These are phyloP conservation scores for Rhabdomys dilectus DNA, from an alignment of 2,113 vertebrate genomes.

Conservation along the genomic window DNA sequence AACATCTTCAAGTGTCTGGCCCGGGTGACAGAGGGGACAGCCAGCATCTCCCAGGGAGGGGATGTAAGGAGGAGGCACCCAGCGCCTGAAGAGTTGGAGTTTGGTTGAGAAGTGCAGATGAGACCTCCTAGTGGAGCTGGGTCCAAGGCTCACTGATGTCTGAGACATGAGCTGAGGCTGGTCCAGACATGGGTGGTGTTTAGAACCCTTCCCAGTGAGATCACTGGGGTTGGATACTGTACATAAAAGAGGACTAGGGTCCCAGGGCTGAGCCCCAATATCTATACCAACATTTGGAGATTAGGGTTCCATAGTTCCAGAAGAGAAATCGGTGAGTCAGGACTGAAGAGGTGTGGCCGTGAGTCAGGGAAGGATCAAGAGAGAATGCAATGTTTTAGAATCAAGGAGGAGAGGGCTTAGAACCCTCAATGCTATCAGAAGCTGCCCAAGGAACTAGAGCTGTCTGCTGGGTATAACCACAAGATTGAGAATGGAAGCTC, in stretches of 20 bases:
- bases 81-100: fast-evolving
- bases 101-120: background rate
- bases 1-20: too few relatives aligned
- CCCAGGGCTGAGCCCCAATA: background rate
- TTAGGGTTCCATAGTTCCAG: background rate
- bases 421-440: background rate
- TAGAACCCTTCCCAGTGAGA: background rate
- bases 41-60: fast-evolving
- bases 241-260: background rate
- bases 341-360: background rate
- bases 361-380: background rate
- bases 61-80: background rate
- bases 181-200: background rate
- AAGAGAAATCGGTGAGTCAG: background rate
- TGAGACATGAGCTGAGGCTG: background rate
- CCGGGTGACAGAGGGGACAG: background rate
- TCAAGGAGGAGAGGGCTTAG: background rate
- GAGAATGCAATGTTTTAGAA: background rate
- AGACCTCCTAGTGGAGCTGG: background rate
- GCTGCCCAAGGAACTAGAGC: too few relatives aligned
- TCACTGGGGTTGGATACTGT: too few relatives aligned
- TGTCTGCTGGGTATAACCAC: background rate
- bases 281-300: background rate
- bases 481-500: background rate
- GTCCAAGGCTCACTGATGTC: background rate